These are phyloP conservation scores for Dipus sagitta DNA, from an alignment of 2,797 vertebrate genomes.

Conservation along the genomic window DNA sequence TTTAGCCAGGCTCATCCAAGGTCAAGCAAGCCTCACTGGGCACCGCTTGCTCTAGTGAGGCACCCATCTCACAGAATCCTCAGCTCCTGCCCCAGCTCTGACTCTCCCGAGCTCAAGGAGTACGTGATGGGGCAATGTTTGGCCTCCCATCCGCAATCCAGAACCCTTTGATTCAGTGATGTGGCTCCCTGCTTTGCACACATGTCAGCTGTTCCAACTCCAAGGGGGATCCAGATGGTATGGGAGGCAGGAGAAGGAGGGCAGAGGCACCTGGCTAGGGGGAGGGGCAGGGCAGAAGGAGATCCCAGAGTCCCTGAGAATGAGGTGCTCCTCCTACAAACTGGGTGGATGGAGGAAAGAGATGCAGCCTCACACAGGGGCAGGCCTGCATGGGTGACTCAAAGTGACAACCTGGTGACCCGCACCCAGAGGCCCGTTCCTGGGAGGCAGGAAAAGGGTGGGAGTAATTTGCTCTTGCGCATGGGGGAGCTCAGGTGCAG, in stretches of 20 bases:
- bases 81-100: neutral
- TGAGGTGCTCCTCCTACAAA: neutral
- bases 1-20: no score
- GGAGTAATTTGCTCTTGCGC: neutral
- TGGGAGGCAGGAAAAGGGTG: neutral
- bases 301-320: neutral
- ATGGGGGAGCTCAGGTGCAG: neutral
- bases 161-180: neutral
- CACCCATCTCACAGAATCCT: neutral
- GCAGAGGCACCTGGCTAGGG: neutral
- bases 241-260: neutral
- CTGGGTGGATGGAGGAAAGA: neutral
- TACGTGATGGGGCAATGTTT: neutral
- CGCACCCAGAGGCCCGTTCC: neutral
- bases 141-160: neutral
- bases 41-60: neutral
- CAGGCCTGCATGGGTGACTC: fast-evolving
- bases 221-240: neutral
- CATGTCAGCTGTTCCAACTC: neutral
- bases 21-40: neutral
- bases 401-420: neutral
- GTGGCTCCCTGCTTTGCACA: neutral
- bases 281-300: neutral
- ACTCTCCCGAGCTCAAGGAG: neutral
- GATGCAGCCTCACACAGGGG: neutral